A percentile compares a stretch with the other conserved stretches of the same genome.
Evolutionary conservation across 1,140 invertebrate species (phyloP).

Genomic region (Dendroctonus ponderosae): DNA sequence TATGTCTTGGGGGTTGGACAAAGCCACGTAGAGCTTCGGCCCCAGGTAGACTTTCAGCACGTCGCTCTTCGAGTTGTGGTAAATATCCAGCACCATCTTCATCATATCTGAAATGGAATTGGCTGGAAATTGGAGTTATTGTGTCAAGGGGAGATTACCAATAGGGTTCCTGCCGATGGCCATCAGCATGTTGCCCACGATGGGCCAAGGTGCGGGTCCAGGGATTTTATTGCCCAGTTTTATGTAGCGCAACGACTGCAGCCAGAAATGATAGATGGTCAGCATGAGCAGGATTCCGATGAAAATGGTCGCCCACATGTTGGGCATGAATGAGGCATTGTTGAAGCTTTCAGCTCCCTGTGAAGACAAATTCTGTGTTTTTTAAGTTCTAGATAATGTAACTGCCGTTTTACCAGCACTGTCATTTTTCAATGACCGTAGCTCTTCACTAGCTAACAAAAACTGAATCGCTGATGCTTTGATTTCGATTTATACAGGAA

Average conservation of each 20-base stretch:
- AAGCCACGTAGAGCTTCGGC: slow-evolving; percentile 61
- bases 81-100: slow-evolving; percentile 7
- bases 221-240: slow-evolving; percentile 34
- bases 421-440: background rate
- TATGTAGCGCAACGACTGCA: slow-evolving; percentile 30
- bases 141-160: slow-evolving; percentile 7
- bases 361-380: background rate
- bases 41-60: slow-evolving; percentile 58
- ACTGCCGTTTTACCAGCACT: background rate
- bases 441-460: no score
- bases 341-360: slow-evolving; percentile 4
- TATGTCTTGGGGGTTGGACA: slow-evolving; percentile 65
- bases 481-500: no score
- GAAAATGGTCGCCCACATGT: slow-evolving; percentile 5
- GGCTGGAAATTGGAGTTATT: background rate
- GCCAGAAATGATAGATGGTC: slow-evolving; percentile 31
- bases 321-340: background rate
- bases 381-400: background rate
- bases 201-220: slow-evolving; percentile 17
- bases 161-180: slow-evolving; percentile 22
- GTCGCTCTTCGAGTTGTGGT: slow-evolving; percentile 9
- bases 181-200: slow-evolving; percentile 32
- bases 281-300: slow-evolving; percentile 18
- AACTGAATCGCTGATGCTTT: no score
- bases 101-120: slow-evolving; percentile 24